phyloP scores from a whole-genome alignment of 2,797 vertebrate species.

The Mionectes olivaceus region DNA sequence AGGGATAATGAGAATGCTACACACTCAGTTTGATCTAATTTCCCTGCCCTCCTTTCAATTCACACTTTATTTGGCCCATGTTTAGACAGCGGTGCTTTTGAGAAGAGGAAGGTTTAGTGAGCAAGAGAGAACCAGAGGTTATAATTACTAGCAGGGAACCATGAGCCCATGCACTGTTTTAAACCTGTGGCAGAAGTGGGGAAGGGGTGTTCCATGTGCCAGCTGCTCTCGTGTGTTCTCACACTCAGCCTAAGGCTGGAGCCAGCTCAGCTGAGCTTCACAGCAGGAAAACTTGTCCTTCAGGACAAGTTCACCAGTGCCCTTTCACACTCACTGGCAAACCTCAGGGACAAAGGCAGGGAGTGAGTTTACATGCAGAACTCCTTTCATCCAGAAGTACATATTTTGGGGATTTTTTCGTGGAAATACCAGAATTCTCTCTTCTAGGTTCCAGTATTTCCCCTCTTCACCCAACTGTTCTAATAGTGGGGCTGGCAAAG shows the following conservation, averaged over 20 bases:
- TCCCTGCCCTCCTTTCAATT: constrained; percentile 59
- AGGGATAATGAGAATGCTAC: constrained; percentile 53
- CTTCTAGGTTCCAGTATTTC: background rate
- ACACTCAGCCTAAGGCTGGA: background rate
- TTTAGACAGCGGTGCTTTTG: constrained; percentile 26
- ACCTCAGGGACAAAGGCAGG: background rate
- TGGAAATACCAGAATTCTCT: background rate
- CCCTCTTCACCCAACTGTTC: background rate
- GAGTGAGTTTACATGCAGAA: background rate
- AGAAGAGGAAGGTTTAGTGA: background rate
- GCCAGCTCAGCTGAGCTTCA: background rate
- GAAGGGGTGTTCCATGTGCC: background rate
- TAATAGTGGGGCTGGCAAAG: background rate
- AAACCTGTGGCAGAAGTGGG: background rate
- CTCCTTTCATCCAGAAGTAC: background rate
- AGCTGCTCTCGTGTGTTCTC: background rate
- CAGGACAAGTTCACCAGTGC: background rate
- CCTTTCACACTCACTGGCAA: background rate
- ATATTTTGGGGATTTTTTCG: background rate
- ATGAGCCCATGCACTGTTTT: background rate
- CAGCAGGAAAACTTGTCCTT: background rate
- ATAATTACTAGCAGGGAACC: background rate
- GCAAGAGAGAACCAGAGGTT: background rate
- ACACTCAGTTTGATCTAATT: constrained; percentile 60
- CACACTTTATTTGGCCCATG: constrained; percentile 15